These are phyloP conservation scores for Cariama cristata DNA, from an alignment of 2,113 vertebrate genomes.

Conservation along the genomic window DNA sequence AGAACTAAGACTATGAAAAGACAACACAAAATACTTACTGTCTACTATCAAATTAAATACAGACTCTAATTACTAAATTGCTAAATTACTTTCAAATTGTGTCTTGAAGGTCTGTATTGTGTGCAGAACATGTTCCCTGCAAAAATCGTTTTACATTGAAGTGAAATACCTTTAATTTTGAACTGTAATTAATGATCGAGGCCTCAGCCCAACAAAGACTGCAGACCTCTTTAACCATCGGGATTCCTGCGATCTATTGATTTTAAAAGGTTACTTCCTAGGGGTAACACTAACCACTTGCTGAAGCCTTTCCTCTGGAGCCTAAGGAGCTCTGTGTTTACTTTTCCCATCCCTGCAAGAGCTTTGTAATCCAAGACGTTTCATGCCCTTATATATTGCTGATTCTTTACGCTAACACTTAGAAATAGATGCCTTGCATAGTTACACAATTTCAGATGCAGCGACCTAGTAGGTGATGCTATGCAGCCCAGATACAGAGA, in stretches of 20 bases:
- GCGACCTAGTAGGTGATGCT: background rate
- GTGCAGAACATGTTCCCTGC: fast-evolving
- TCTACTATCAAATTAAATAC: background rate
- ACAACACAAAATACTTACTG: background rate
- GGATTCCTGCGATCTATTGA: background rate
- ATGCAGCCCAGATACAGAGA: background rate
- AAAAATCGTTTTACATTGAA: background rate
- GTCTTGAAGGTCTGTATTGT: background rate
- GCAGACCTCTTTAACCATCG: background rate
- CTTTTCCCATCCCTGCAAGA: background rate
- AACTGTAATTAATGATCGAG: background rate
- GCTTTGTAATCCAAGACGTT: background rate
- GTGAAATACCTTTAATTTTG: background rate
- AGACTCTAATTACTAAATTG: no score
- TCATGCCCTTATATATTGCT: background rate
- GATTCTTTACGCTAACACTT: background rate
- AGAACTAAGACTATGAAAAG: background rate
- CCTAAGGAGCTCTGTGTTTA: background rate
- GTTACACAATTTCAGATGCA: background rate
- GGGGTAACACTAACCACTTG: background rate
- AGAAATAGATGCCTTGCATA: background rate
- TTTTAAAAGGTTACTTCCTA: background rate
- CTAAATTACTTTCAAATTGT: background rate
- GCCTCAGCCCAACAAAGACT: background rate
- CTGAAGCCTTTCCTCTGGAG: background rate